A percentile compares a stretch with the other conserved stretches of the same genome.
These are phyloP conservation scores for Zingel zingel DNA, from an alignment of 2,113 vertebrate genomes.

Conservation along the genomic window DNA sequence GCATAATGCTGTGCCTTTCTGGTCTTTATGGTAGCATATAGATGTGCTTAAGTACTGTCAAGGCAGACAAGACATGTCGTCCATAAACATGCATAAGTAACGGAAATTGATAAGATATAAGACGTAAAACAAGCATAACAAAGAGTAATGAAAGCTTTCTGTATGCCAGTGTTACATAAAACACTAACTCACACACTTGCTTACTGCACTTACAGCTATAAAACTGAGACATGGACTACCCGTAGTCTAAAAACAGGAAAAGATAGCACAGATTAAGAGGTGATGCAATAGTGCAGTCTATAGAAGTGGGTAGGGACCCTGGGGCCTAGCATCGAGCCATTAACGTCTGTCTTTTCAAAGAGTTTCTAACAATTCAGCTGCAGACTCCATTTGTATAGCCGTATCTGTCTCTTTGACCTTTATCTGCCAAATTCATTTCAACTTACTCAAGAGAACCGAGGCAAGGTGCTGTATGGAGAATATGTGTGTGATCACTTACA, in stretches of 20 bases:
- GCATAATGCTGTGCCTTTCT: conserved; percentile 7
- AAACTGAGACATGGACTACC: neutral
- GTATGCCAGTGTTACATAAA: conserved; percentile 13
- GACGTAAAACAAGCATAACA: neutral
- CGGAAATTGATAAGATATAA: neutral
- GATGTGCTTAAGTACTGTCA: neutral
- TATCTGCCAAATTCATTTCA: conserved; percentile 35
- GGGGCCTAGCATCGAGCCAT: conserved; percentile 37
- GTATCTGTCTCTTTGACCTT: conserved; percentile 1
- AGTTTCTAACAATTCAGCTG: conserved; percentile 34
- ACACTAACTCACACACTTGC: conserved; percentile 2
- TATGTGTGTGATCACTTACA: conserved; percentile 61
- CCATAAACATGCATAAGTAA: conserved; percentile 17
- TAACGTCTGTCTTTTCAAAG: conserved; percentile 46
- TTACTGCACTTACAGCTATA: neutral
- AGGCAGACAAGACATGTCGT: neutral
- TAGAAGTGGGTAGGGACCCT: conserved; percentile 29
- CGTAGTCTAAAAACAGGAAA: conserved; percentile 21
- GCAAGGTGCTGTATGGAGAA: conserved; percentile 28
- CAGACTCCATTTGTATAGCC: conserved; percentile 25
- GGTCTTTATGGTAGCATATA: conserved; percentile 13
- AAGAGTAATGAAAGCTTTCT: conserved; percentile 15
- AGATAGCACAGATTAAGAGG: neutral
- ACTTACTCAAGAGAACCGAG: conserved; percentile 24
- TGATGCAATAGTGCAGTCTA: conserved; percentile 26